A percentile compares a stretch with the other conserved stretches of the same genome.
Conservation (phyloP, 92 coral and sea anemone species). For the Diadumene lineata region DNA sequence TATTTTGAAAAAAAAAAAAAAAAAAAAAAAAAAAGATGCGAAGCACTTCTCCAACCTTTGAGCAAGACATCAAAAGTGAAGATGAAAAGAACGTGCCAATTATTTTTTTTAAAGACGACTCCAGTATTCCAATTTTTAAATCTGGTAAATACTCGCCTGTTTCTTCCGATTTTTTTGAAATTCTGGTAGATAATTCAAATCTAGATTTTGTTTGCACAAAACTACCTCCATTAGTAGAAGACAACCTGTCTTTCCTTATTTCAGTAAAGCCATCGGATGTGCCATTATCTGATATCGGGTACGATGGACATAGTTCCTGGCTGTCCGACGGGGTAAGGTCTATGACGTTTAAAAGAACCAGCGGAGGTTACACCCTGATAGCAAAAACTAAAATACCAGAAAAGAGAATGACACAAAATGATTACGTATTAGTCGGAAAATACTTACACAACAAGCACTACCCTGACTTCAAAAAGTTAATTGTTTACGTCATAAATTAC, state of each 20-base stretch:
- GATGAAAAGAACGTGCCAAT: background rate
- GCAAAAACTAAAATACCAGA: constrained; percentile 1
- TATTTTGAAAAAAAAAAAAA: too few species aligned
- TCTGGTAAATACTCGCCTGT: constrained; percentile 28
- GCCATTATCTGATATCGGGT: constrained; percentile 37
- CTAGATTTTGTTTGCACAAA: constrained; percentile 23
- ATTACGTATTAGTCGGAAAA: constrained; percentile 28
- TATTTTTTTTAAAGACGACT: background rate
- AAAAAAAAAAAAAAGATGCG: too few species aligned
- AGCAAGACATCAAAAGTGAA: background rate
- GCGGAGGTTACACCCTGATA: background rate
- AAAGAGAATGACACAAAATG: background rate
- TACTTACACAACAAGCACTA: constrained; percentile 26
- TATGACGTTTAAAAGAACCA: constrained; percentile 7
- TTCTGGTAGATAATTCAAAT: constrained; percentile 29
- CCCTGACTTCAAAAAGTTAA: constrained; percentile 38
- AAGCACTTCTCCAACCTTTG: too few species aligned
- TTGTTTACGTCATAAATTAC: constrained; percentile 32
- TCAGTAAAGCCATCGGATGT: constrained; percentile 33
- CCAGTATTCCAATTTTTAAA: constrained; percentile 24
- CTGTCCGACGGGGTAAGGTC: constrained; percentile 36
- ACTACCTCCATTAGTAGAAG: constrained; percentile 38
- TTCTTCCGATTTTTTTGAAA: constrained; percentile 25
- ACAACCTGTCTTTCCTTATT: constrained; percentile 32
- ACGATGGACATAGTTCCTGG: constrained; percentile 48